Conservation (phyloP, 2,797 vertebrate genomes). For the Champsocephalus esox region DNA sequence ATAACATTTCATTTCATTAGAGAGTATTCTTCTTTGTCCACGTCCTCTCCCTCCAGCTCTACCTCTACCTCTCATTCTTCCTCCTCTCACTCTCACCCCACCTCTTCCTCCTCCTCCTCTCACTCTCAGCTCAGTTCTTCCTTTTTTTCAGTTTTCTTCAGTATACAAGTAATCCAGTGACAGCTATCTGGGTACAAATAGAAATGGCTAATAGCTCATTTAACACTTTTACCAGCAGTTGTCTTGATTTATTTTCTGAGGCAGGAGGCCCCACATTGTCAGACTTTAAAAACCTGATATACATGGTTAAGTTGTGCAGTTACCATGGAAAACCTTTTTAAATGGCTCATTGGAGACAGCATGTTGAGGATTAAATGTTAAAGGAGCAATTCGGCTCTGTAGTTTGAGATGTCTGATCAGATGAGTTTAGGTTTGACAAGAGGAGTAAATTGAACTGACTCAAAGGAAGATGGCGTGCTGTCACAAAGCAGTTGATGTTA, state of each 20-base stretch:
- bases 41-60: too few relatives aligned
- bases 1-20: too few relatives aligned
- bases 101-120: too few relatives aligned
- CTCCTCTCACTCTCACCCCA: too few relatives aligned
- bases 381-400: constrained; percentile 25
- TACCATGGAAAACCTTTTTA: not conserved
- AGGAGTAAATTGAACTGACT: constrained; percentile 42
- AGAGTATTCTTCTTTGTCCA: too few relatives aligned
- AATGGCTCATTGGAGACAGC: not conserved
- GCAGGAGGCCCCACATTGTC: not conserved
- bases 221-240: not conserved
- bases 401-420: constrained; percentile 35
- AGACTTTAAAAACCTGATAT: constrained; percentile 7
- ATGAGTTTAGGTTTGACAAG: constrained; percentile 46
- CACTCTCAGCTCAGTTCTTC: too few relatives aligned
- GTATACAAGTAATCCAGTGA: not conserved
- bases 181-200: not conserved
- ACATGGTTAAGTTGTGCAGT: not conserved
- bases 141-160: not conserved
- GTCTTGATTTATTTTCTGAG: too few relatives aligned
- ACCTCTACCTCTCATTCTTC: too few relatives aligned
- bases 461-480: constrained; percentile 51
- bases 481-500: constrained; percentile 42
- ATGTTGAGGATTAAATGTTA: constrained; percentile 7
- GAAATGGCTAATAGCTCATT: not conserved